Conservation (phyloP, 2,888 invertebrate species). For the Scaptomyza caliginosa region DNA sequence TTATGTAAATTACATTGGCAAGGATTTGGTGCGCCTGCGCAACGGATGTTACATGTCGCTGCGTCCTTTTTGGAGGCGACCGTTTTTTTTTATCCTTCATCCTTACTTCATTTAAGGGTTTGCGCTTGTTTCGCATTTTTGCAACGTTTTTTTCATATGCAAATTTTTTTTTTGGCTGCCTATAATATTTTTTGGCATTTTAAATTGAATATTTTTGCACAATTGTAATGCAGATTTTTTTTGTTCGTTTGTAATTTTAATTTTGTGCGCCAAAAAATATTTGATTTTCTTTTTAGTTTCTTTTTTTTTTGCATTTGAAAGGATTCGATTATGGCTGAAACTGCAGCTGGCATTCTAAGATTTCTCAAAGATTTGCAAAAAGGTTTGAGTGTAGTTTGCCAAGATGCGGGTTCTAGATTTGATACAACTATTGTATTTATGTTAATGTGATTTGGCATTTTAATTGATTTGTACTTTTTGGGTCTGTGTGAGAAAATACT, state of each 20-base stretch:
- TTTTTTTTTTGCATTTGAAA: slow-evolving; percentile 74
- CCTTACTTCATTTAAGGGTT: slow-evolving; percentile 52
- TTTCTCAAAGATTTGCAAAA: slow-evolving; percentile 45
- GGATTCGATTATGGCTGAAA: slow-evolving; percentile 43
- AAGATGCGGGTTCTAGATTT: slow-evolving; percentile 43
- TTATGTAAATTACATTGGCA: slow-evolving; percentile 73
- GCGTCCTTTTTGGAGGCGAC: slow-evolving; percentile 23
- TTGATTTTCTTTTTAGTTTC: slow-evolving; percentile 56
- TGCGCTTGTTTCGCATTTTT: slow-evolving; percentile 54
- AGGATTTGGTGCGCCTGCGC: slow-evolving; percentile 48
- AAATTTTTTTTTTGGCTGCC: slow-evolving; percentile 51
- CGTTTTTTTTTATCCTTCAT: slow-evolving; percentile 37
- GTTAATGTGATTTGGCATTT: slow-evolving; percentile 19
- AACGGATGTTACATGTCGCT: slow-evolving; percentile 70
- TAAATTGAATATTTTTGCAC: slow-evolving; percentile 69
- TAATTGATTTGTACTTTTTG: neutral
- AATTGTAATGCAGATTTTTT: slow-evolving; percentile 82
- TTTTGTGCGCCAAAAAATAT: slow-evolving; percentile 60
- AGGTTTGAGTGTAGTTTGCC: slow-evolving; percentile 7
- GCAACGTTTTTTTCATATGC: slow-evolving; percentile 70
- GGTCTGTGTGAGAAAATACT: slow-evolving; percentile 29
- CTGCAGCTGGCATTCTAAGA: slow-evolving; percentile 60
- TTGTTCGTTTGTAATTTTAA: slow-evolving; percentile 66
- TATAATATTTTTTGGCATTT: slow-evolving; percentile 60
- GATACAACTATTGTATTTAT: slow-evolving; percentile 18